A percentile compares a stretch with the other conserved stretches of the same genome.
Evolutionary conservation across 2,888 invertebrate species (phyloP).

Genomic region (Keiferia lycopersicella): DNA sequence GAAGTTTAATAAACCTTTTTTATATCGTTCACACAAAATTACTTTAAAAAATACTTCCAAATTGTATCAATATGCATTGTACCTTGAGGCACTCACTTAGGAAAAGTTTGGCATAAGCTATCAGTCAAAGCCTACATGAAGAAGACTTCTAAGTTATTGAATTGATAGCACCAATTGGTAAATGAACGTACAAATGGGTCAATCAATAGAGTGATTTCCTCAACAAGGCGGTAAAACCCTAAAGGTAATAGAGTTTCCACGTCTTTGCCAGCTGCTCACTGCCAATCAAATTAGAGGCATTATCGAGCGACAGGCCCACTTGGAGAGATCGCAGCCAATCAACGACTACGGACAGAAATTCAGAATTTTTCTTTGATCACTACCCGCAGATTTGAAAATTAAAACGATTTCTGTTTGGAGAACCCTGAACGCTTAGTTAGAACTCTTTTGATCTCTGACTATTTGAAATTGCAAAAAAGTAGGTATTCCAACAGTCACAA

Average conservation of each 20-base stretch:
- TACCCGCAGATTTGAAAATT: slow-evolving; percentile 44
- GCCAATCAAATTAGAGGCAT: slow-evolving; percentile 76
- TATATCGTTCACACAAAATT: too few species aligned
- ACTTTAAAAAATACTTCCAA: too few species aligned
- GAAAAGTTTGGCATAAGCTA: too few species aligned
- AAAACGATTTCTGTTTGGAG: slow-evolving; percentile 27
- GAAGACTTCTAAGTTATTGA: background rate
- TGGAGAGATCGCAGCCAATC: slow-evolving; percentile 60
- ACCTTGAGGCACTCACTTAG: too few species aligned
- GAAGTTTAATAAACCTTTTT: too few species aligned
- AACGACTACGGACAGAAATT: too few species aligned
- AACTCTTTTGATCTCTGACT: slow-evolving; percentile 5
- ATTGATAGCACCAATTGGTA: background rate
- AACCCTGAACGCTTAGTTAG: slow-evolving; percentile 3
- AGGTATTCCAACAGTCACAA: background rate
- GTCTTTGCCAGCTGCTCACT: slow-evolving; percentile 67
- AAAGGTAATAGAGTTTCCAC: slow-evolving; percentile 67
- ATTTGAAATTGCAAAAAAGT: background rate
- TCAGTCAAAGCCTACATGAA: too few species aligned
- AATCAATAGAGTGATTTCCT: slow-evolving; percentile 51
- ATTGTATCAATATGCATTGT: too few species aligned
- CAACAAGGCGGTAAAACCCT: slow-evolving; percentile 50
- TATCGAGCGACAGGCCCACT: slow-evolving; percentile 54
- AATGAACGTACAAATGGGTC: slow-evolving; percentile 25
- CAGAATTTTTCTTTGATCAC: slow-evolving; percentile 56